These are phyloP conservation scores for Mormyrops boulengeri DNA, from an alignment of 2,797 vertebrate species.

Conservation along the genomic window DNA sequence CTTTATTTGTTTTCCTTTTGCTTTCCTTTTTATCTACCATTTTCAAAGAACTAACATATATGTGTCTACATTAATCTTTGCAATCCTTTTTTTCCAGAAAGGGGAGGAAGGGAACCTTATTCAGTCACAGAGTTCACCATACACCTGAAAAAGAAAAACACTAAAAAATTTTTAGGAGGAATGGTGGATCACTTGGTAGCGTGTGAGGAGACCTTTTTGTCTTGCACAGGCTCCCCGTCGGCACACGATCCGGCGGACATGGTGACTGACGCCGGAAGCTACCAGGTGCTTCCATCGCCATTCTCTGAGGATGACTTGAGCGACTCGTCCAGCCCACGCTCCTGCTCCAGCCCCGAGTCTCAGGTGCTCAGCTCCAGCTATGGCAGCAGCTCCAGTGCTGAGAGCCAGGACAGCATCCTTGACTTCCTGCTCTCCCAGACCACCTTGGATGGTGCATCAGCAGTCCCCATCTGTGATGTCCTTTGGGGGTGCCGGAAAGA, in stretches of 20 bases:
- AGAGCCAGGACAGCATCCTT: slow-evolving; percentile 83
- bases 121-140: slow-evolving; percentile 17
- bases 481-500: slow-evolving; percentile 68
- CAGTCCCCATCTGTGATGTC: slow-evolving; percentile 50
- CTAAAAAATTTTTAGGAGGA: slow-evolving; percentile 40
- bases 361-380: slow-evolving; percentile 81
- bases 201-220: slow-evolving; percentile 82
- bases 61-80: background rate
- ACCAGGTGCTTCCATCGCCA: slow-evolving; percentile 81
- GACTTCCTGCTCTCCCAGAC: slow-evolving; percentile 84
- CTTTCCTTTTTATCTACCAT: background rate
- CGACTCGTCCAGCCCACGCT: slow-evolving; percentile 82
- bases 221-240: slow-evolving; percentile 47
- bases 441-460: slow-evolving; percentile 58
- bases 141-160: slow-evolving; percentile 15
- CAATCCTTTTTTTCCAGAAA: slow-evolving; percentile 28
- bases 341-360: slow-evolving; percentile 85
- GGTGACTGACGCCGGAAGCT: slow-evolving; percentile 68
- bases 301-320: slow-evolving; percentile 85
- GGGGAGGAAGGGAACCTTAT: slow-evolving; percentile 32
- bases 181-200: slow-evolving; percentile 95
- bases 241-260: slow-evolving; percentile 66
- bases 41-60: background rate
- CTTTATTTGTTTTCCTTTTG: background rate
- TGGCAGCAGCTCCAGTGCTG: slow-evolving; percentile 64